phyloP scores from a whole-genome alignment of 2,888 invertebrate species.

The Heteromurus nitidus region DNA sequence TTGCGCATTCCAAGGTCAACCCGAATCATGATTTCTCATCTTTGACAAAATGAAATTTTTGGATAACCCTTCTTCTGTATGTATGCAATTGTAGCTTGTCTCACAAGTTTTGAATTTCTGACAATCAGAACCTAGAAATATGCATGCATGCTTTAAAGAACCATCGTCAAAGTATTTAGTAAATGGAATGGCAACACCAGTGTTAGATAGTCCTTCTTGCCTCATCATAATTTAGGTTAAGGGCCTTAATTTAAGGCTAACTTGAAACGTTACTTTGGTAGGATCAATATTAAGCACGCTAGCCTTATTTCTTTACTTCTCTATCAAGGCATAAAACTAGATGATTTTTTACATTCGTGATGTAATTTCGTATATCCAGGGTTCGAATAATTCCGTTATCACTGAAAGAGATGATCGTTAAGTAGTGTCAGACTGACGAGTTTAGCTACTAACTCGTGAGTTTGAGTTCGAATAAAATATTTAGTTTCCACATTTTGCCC shows the following conservation, averaged over 20 bases:
- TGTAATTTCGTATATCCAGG: conserved; percentile 96
- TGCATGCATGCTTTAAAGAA: too few species aligned
- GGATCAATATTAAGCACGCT: conserved; percentile 95
- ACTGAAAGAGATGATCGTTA: too few species aligned
- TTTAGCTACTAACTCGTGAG: too few species aligned
- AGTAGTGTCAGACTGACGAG: too few species aligned
- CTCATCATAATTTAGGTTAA: conserved; percentile 96
- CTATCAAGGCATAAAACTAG: conserved; percentile 96
- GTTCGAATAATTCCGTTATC: conserved; percentile 99
- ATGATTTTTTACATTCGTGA: conserved; percentile 92
- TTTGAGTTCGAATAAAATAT: too few species aligned
- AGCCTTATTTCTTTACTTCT: conserved; percentile 91
- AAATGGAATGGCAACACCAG: too few species aligned
- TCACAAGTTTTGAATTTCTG: conserved; percentile 94
- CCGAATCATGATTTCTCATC: conserved; percentile 98
- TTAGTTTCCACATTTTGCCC: too few species aligned
- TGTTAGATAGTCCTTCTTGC: too few species aligned
- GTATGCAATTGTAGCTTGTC: conserved; percentile 99
- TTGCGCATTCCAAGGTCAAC: conserved; percentile 98
- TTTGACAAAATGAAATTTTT: conserved; percentile 99
- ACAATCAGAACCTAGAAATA: conserved; percentile 89
- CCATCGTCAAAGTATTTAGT: too few species aligned
- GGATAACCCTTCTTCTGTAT: conserved; percentile 99
- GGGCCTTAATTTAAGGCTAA: conserved; percentile 94
- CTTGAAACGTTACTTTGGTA: conserved; percentile 98